Base-by-base conservation (phyloP, 2,888 invertebrate genomes). In the Tachystola acroxantha region DNA sequence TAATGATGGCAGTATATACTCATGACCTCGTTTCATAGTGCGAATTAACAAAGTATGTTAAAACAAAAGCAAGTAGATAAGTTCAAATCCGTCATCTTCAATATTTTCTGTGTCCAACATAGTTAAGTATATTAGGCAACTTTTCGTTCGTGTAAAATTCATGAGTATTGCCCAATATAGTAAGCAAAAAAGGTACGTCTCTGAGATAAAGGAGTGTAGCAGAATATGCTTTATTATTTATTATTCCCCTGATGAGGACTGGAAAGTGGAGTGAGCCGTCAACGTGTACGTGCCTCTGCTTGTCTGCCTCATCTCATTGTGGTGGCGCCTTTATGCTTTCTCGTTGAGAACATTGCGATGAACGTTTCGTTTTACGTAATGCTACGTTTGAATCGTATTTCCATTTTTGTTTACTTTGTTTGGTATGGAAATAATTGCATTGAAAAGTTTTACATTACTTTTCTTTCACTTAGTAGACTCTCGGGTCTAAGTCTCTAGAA, bases 141-240 rank as follows among this genome's bases (percentile, higher is more conserved):
- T n/a, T n/a, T n/a, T n/a, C n/a, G n/a, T n/a, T n/a, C n/a, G n/a
- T n/a, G n/a, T n/a, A n/a, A n/a, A n/a, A n/a, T n/a, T n/a, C n/a
- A n/a, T n/a, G n/a, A n/a, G n/a, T n/a, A n/a, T n/a, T n/a, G n/a
- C n/a, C n/a, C n/a, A n/a, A n/a, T n/a, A n/a, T n/a, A n/a, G n/a
- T n/a, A n/a, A 11, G 27, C 5, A 27, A 27, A 27, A 27, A 27
- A 11, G 5, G 16, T 1, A 3, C n/a, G 11, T 27, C 3, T 16
- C 16, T 13, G 30, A 30, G 30, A 30, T 19, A 13, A 7, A 25
- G 35, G 36, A 34, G 36, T 36, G 35, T 37, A 42, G 42, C 39
- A 63, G 66, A 71, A 69, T 77, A 65, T 71, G 60, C 72, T 72
- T 70, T 68, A 67, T 73, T 70, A 73, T 84, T 80, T 80, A 77